Conservation (phyloP, 2,797 vertebrate genomes). For the Luscinia luscinia region DNA sequence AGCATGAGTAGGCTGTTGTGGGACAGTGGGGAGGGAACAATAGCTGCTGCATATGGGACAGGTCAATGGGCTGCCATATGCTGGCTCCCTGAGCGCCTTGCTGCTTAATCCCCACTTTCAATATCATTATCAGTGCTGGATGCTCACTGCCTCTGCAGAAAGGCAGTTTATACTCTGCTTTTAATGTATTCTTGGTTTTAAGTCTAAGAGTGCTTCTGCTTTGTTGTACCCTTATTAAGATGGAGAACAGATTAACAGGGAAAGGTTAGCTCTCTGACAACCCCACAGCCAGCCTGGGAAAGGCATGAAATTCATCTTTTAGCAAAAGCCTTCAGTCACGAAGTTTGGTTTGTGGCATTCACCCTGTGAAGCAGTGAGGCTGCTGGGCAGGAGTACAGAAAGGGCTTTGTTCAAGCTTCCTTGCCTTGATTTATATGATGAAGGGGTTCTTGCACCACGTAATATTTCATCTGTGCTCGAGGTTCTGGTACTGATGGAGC, state of each 20-base stretch:
- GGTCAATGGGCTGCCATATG: conserved; percentile 54
- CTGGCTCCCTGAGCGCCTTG: not conserved
- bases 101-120: conserved; percentile 62
- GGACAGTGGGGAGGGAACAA: conserved; percentile 29
- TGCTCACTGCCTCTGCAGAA: conserved; percentile 29
- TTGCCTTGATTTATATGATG: conserved; percentile 20
- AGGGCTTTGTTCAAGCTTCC: conserved; percentile 48
- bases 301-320: conserved; percentile 48
- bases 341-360: conserved; percentile 43
- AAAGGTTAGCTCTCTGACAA: conserved; percentile 20
- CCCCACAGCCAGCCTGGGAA: not conserved
- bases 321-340: conserved; percentile 18
- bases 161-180: conserved; percentile 11
- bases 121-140: conserved; percentile 34
- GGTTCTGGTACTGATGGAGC: not conserved
- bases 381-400: conserved; percentile 29
- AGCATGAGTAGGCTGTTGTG: not conserved
- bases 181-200: conserved; percentile 42
- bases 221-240: conserved; percentile 19
- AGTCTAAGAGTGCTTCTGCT: not conserved
- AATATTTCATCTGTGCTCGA: conserved; percentile 30
- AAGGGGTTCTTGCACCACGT: not conserved
- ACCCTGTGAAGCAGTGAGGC: not conserved
- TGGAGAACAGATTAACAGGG: not conserved
- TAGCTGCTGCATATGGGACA: conserved; percentile 35